phyloP scores from a whole-genome alignment of 1,140 invertebrate species.

The Dreissena polymorpha region DNA sequence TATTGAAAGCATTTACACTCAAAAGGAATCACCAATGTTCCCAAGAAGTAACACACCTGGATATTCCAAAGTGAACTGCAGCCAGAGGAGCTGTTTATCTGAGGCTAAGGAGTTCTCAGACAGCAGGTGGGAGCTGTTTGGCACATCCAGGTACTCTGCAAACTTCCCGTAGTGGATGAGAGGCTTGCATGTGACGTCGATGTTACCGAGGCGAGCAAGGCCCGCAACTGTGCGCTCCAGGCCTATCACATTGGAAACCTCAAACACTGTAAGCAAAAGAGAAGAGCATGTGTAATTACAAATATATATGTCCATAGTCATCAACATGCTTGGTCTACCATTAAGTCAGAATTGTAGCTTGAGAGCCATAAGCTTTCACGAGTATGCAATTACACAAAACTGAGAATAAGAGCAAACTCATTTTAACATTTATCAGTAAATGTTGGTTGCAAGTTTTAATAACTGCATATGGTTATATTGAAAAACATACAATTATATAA shows the following conservation, averaged over 20 bases:
- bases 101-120: slow-evolving; percentile 38
- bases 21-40: no score
- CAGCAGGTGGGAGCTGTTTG: slow-evolving; percentile 8
- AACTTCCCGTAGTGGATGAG: slow-evolving; percentile 62
- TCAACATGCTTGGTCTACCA: not conserved
- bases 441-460: no score
- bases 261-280: slow-evolving; percentile 59
- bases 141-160: slow-evolving; percentile 56
- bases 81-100: slow-evolving; percentile 63
- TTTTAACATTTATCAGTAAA: no score
- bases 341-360: not conserved
- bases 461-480: no score
- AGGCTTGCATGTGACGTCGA: slow-evolving; percentile 60
- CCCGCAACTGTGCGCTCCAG: slow-evolving; percentile 65
- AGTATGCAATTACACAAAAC: not conserved
- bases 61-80: slow-evolving; percentile 64
- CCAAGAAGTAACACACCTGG: slow-evolving; percentile 45
- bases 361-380: not conserved
- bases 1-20: no score
- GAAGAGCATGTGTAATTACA: not conserved
- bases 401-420: not conserved
- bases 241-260: slow-evolving; percentile 65
- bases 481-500: no score
- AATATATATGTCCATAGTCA: not conserved
- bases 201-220: slow-evolving; percentile 60